Evolutionary conservation across 2,113 vertebrate genomes (phyloP).

Genomic region (Elgaria multicarinata): DNA sequence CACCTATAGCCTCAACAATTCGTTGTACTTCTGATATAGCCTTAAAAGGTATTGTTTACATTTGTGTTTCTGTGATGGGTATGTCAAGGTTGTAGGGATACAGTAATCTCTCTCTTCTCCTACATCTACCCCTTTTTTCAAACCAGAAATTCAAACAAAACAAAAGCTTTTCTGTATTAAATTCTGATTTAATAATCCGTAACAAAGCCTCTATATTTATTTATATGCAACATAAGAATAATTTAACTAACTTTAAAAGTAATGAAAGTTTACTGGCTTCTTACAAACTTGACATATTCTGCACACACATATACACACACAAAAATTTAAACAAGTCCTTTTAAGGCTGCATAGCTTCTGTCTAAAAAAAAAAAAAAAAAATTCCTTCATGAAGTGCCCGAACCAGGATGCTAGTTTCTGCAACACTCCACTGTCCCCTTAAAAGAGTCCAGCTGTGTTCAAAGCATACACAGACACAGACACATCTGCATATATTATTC

Average conservation of each 20-base stretch:
- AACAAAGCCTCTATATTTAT: slow-evolving; percentile 48
- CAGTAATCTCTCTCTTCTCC: slow-evolving; percentile 43
- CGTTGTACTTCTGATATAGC: slow-evolving; percentile 46
- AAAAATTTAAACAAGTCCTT: slow-evolving; percentile 78
- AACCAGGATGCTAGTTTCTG: slow-evolving; percentile 34
- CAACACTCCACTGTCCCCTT: slow-evolving; percentile 29
- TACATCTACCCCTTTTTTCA: slow-evolving; percentile 16
- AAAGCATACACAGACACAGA: background rate
- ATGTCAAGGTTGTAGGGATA: slow-evolving; percentile 55
- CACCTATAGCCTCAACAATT: slow-evolving; percentile 58
- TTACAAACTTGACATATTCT: slow-evolving; percentile 70
- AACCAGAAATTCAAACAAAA: slow-evolving; percentile 37
- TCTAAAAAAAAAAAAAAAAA: slow-evolving; percentile 55
- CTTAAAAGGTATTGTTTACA: slow-evolving; percentile 72
- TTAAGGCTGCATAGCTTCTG: slow-evolving; percentile 75
- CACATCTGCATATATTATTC: background rate
- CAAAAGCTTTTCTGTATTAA: background rate
- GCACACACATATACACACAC: slow-evolving; percentile 50
- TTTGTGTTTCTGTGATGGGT: slow-evolving; percentile 34
- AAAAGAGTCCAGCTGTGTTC: background rate
- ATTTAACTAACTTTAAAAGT: slow-evolving; percentile 70
- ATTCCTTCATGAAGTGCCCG: slow-evolving; percentile 46
- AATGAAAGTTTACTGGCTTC: slow-evolving; percentile 24
- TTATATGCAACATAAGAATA: slow-evolving; percentile 49
- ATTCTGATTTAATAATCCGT: slow-evolving; percentile 32